Conservation (phyloP, 2,888 invertebrate genomes). For the Desoria tigrina region DNA sequence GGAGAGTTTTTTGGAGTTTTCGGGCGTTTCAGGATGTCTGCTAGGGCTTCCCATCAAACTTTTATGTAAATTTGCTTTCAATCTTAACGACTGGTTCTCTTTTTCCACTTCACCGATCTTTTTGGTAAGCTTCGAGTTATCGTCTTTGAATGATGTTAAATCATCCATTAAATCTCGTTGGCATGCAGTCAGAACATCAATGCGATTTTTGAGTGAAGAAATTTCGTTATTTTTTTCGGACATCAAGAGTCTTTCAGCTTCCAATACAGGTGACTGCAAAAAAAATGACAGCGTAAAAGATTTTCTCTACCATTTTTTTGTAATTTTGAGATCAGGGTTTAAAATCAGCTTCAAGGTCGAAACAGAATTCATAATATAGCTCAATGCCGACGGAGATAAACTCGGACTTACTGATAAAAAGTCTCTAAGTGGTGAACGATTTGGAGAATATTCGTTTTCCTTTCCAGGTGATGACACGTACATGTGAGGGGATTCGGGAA, state of each 20-base stretch:
- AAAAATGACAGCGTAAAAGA: not conserved
- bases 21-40: not conserved
- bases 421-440: slow-evolving; percentile 6
- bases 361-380: no score
- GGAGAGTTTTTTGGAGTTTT: not conserved
- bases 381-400: no score
- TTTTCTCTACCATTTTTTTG: no score
- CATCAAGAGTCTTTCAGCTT: slow-evolving; percentile 15
- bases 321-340: no score
- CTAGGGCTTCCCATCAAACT: not conserved
- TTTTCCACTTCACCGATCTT: slow-evolving; percentile 8
- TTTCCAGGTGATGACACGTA: slow-evolving; percentile 28
- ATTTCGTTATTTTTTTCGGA: slow-evolving; percentile 27
- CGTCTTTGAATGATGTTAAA: slow-evolving; percentile 10
- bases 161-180: slow-evolving; percentile 23
- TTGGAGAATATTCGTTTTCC: not conserved
- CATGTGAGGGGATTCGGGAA: slow-evolving; percentile 29
- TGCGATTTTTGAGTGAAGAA: not conserved
- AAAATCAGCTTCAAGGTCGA: no score
- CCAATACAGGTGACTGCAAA: slow-evolving; percentile 19
- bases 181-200: slow-evolving; percentile 15
- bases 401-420: slow-evolving; percentile 19
- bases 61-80: not conserved
- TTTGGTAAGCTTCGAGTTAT: not conserved
- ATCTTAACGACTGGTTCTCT: slow-evolving; percentile 6